Evolutionary conservation across 2,888 invertebrate species (phyloP), one percentile per base, ranked within the genome.

Genomic region (Tiliacea aurago): DNA sequence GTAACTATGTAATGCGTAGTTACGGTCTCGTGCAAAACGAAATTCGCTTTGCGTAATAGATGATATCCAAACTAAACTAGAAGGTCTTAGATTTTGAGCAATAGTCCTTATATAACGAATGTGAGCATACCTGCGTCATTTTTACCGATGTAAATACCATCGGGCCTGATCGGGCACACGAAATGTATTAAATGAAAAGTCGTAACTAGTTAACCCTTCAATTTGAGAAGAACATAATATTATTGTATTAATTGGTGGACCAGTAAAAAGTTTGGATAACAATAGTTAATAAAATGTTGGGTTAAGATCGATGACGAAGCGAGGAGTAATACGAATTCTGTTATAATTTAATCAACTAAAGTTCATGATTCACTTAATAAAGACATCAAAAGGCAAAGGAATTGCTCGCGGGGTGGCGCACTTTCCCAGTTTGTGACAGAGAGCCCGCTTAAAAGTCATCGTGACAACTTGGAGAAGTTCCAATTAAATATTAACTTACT

Each of bases 401-500:
- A 87, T 82, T 74, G 76, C 83, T 86, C 79, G 78, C 73, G 79
- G 82, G 80, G 81, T 84, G 76, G 86, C 81, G 84, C 85, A 80
- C 81, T 86, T 80, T 82, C 80, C 63, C 79, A 82, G 84, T 84
- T 86, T 77, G 80, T 83, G 83, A 86, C 83, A 79, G 79, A 84
- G 82, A 85, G 70, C 80, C 79, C 86, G 83, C 81, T 88, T 84
- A 84, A 85, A 85, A 86, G 88, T 88, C 83, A 84, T 83, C 81
- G 82, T 77, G 80, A 81, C 74, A 83, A 85, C 83, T 89, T 89
- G 84, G 80, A 86, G 76, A 79, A 80, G 77, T 76, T 86, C 87
- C 86, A 89, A 89, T 89, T 88, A 87, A 88, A 87, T 86, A 88
- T 87, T 85, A 86, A 87, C 84, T 87, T 81, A 80, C 66, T 80